Base-by-base conservation (phyloP, 2,113 vertebrate species). In the Phrynosoma blainvillii region DNA sequence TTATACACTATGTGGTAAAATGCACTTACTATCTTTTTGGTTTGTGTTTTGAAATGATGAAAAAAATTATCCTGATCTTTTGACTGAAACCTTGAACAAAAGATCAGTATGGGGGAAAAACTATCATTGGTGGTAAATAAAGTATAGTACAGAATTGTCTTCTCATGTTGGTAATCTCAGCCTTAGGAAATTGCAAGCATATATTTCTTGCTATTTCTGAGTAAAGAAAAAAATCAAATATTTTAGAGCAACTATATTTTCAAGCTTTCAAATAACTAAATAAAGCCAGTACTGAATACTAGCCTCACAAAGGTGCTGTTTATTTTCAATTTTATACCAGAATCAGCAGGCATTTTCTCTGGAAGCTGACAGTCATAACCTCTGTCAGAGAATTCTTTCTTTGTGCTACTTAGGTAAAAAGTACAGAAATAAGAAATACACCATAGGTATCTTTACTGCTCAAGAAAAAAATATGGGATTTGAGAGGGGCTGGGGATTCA, bases 41-140 rank as follows among this genome's bases (percentile, higher is more conserved):
- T 86, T 5, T 74, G 0, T 82, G 71, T 70, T 70, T 18, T 81
- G 62, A 89, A 66, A 32, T 0, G 1, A 82, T 78, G 80, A 85
- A 68, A 90, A 90, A 90, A 84, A 87, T 81, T 81, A 25, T 40
- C 56, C 11, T 77, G 62, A 91, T 62, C 75, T 81, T 89, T 89
- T 81, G 62, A 86, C 27, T 0, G 0, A 88, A 88, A 25, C 2
- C 30, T 10, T 30, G 13, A 52, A 80, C 2, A 79, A 87, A 68
- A 86, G 8, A 42, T 86, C 47, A 87, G 21, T 23, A 87, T 47
- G 70, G 82, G 85, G 80, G 20, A 25, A 66, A 84, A 93, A 27
- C 13, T 87, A 54, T 89, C n/a, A 78, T 59, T 18, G 66, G n/a
- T 16, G 87, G 11, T 75, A 94, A 91, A 88, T 83, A 88, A 91